Evolutionary conservation across 2,888 invertebrate species (phyloP).

Genomic region (Cosmorhoe ocellata): DNA sequence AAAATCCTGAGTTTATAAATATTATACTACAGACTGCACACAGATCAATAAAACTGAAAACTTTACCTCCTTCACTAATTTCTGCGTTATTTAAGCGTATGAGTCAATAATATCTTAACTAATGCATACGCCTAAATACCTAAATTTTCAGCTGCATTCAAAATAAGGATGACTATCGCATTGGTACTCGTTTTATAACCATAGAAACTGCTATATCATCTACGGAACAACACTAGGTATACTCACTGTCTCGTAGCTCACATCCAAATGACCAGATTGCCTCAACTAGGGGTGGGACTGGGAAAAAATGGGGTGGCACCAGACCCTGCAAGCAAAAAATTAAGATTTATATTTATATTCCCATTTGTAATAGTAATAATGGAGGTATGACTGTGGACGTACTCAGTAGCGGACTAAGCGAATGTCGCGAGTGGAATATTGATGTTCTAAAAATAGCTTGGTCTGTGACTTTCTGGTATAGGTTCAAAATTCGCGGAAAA

Average conservation of each 20-base stretch:
- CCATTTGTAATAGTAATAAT: slow-evolving; percentile 60
- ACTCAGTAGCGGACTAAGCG: slow-evolving; percentile 30
- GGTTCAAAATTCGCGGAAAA: slow-evolving; percentile 10
- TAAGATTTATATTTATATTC: slow-evolving; percentile 70
- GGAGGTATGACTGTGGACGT: slow-evolving; percentile 46
- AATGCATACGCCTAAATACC: too few species aligned
- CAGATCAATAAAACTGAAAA: too few species aligned
- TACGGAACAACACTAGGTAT: slow-evolving; percentile 11
- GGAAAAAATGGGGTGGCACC: slow-evolving; percentile 67
- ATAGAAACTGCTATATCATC: background rate
- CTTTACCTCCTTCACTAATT: too few species aligned
- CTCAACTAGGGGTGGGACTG: slow-evolving; percentile 51
- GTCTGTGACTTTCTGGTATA: slow-evolving; percentile 3
- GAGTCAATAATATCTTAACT: too few species aligned
- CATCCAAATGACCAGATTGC: slow-evolving; percentile 31
- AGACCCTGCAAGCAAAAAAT: slow-evolving; percentile 70
- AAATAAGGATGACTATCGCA: too few species aligned
- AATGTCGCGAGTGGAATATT: slow-evolving; percentile 30
- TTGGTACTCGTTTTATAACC: too few species aligned
- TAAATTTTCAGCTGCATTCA: too few species aligned
- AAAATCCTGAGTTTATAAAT: too few species aligned
- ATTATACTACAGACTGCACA: too few species aligned
- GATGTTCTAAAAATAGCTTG: slow-evolving; percentile 19
- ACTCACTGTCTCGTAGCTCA: slow-evolving; percentile 27
- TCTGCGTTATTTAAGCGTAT: too few species aligned